These are phyloP conservation scores for Tromatobia lineatoria DNA, from an alignment of 2,888 invertebrate species.

Conservation along the genomic window DNA sequence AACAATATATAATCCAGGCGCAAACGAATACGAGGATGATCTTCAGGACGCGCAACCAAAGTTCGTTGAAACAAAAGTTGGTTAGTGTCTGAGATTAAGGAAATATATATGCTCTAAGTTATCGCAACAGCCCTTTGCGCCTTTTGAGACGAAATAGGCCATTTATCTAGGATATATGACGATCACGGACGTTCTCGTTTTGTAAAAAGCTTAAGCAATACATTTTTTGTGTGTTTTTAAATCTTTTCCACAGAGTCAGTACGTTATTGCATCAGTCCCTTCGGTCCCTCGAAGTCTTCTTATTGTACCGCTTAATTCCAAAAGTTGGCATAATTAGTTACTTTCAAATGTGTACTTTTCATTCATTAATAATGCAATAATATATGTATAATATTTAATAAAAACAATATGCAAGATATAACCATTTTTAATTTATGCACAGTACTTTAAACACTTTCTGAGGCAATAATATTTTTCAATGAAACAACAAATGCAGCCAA, in stretches of 20 bases:
- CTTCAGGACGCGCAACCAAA: constrained; percentile 52
- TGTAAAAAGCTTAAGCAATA: constrained; percentile 64
- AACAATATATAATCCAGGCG: constrained; percentile 54
- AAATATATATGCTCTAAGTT: constrained; percentile 43
- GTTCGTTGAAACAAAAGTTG: constrained; percentile 46
- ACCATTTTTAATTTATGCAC: too few relatives aligned
- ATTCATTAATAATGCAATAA: neutral
- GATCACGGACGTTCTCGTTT: constrained; percentile 40
- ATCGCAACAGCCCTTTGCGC: neutral
- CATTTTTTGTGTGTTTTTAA: constrained; percentile 28
- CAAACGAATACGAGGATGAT: constrained; percentile 34
- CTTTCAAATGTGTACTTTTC: neutral
- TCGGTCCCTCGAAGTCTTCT: constrained; percentile 67
- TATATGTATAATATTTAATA: too few relatives aligned
- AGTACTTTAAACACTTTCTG: too few relatives aligned
- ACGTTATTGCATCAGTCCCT: constrained; percentile 69
- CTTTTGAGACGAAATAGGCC: constrained; percentile 24
- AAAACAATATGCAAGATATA: too few relatives aligned
- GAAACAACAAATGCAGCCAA: too few relatives aligned
- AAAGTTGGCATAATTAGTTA: too few relatives aligned
- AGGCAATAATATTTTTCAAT: too few relatives aligned
- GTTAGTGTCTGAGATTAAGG: constrained; percentile 49
- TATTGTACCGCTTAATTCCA: constrained; percentile 41
- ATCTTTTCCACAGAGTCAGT: constrained; percentile 52
- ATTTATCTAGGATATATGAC: constrained; percentile 47